Evolutionary conservation across 1,140 invertebrate species (phyloP).

Genomic region (Drosophila lowei): DNA sequence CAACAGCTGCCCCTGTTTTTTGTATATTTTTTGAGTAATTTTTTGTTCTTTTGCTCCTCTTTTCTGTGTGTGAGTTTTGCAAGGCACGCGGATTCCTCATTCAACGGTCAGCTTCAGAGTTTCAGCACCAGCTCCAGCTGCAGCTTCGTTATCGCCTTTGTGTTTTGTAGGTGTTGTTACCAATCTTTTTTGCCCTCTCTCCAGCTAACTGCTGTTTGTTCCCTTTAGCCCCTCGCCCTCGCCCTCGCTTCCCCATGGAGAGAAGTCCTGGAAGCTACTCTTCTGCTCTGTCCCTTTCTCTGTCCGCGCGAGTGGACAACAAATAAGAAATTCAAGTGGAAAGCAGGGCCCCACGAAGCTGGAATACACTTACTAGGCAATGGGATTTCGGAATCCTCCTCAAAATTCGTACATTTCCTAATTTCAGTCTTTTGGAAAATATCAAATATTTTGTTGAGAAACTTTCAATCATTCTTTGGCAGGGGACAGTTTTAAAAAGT

Average conservation of each 20-base stretch:
- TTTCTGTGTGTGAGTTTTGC: constrained; percentile 6
- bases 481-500: too few species aligned
- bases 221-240: too few species aligned
- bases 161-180: constrained; percentile 52
- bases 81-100: constrained; percentile 43
- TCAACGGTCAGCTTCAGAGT: constrained; percentile 47
- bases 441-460: too few species aligned
- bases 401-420: too few species aligned
- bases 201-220: neutral
- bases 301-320: constrained; percentile 16
- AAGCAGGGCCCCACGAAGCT: too few species aligned
- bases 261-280: too few species aligned
- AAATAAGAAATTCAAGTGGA: constrained; percentile 24
- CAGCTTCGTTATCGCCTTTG: constrained; percentile 67
- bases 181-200: too few species aligned
- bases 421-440: too few species aligned
- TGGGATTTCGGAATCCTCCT: too few species aligned
- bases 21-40: constrained; percentile 16
- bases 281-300: too few species aligned
- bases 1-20: constrained; percentile 62
- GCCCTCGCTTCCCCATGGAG: too few species aligned
- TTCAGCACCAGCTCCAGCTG: constrained; percentile 51
- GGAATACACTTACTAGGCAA: neutral
- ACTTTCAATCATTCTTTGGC: too few species aligned
- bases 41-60: constrained; percentile 13